A percentile compares a stretch with the other conserved stretches of the same genome.
phyloP scores from a whole-genome alignment of 2,888 invertebrate species.

The Ophion slaviceki region DNA sequence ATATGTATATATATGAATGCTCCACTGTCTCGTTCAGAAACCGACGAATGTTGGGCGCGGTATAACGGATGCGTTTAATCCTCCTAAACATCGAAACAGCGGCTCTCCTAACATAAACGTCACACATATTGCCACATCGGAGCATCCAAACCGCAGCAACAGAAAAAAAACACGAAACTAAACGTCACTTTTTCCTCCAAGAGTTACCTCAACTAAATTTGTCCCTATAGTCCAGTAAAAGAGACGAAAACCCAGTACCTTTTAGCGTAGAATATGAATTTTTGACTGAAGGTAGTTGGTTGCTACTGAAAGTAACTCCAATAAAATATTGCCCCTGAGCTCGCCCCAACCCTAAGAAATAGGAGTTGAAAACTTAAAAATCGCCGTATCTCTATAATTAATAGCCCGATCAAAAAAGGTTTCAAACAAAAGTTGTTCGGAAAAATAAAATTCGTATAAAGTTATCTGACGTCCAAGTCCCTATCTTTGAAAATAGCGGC shows the following conservation, averaged over 20 bases:
- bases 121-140: neutral
- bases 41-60: constrained; percentile 72
- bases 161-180: neutral
- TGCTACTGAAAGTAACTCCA: too few species aligned
- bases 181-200: neutral
- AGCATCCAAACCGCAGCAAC: neutral
- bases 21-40: constrained; percentile 65
- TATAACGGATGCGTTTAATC: constrained; percentile 79
- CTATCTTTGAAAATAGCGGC: too few species aligned
- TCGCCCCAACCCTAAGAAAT: too few species aligned
- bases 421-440: too few species aligned
- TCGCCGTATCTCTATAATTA: neutral
- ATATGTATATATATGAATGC: constrained; percentile 74
- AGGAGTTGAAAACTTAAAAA: neutral
- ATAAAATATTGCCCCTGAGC: too few species aligned
- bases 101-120: neutral
- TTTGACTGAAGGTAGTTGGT: too few species aligned
- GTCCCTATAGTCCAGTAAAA: too few species aligned
- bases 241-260: too few species aligned
- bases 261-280: too few species aligned
- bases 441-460: too few species aligned
- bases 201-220: neutral
- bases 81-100: constrained; percentile 72
- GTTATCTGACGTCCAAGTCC: too few species aligned
- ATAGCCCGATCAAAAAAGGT: neutral